Evolutionary conservation across 2,797 vertebrate genomes (phyloP).

Genomic region (Anas georgica): DNA sequence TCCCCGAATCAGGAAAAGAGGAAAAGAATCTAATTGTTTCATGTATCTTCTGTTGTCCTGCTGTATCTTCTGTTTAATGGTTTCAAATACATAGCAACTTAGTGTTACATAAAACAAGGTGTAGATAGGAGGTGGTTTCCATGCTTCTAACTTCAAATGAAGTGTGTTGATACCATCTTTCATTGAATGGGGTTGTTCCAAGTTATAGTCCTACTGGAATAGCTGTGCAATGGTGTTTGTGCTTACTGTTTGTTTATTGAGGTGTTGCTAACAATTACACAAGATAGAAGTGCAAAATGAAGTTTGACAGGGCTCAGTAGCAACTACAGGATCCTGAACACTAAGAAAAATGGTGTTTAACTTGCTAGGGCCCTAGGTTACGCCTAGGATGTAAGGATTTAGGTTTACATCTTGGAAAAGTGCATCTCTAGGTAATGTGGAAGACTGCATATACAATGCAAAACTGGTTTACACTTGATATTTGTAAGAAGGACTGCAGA

Average conservation of each 20-base stretch:
- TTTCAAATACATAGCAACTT: neutral
- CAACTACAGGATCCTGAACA: neutral
- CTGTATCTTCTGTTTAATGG: neutral
- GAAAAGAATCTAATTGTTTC: neutral
- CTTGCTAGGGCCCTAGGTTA: neutral
- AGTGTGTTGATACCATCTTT: neutral
- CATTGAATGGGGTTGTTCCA: neutral
- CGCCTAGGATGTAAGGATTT: too few relatives aligned
- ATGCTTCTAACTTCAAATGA: fast-evolving
- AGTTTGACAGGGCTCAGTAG: neutral
- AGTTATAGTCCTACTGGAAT: neutral
- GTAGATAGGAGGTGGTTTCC: neutral
- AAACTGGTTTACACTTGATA: neutral
- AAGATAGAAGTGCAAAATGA: neutral
- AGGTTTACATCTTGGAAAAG: neutral
- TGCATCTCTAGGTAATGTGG: neutral
- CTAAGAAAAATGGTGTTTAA: neutral
- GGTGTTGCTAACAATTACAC: neutral
- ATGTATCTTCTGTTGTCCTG: fast-evolving
- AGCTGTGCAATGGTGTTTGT: neutral
- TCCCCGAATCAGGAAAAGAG: neutral
- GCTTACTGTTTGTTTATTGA: neutral
- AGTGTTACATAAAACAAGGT: neutral
- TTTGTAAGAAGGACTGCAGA: neutral
- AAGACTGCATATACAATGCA: neutral